Percentiles rank a stretch among this genome's conserved stretches.
phyloP scores from a whole-genome alignment of 2,797 vertebrate species.

The Nannoperca obscura region DNA sequence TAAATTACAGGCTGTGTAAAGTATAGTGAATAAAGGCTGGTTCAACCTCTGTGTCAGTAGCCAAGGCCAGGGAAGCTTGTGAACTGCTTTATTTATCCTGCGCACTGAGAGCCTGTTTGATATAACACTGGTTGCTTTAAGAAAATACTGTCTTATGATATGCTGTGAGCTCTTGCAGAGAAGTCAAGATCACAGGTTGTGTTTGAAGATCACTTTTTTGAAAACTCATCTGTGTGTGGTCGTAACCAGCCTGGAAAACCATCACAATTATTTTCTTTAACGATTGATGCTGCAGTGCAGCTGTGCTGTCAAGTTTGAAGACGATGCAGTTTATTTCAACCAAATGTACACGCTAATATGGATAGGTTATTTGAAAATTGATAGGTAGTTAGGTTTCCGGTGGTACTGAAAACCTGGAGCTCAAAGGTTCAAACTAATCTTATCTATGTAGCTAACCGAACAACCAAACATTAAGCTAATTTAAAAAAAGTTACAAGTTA shows the following conservation, averaged over 20 bases:
- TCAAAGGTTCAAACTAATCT: background rate
- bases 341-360: background rate
- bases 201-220: conserved; percentile 7
- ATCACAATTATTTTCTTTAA: background rate
- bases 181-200: conserved; percentile 21
- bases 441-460: background rate
- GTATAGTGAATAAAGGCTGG: conserved; percentile 41
- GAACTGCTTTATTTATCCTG: conserved; percentile 38
- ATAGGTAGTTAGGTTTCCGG: background rate
- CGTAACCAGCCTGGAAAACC: background rate
- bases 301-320: background rate
- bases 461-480: background rate
- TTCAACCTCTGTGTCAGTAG: conserved; percentile 30
- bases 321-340: background rate
- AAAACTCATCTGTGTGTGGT: background rate
- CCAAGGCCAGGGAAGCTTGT: conserved; percentile 13
- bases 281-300: background rate
- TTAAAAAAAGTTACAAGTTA: too few species aligned
- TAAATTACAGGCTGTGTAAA: background rate
- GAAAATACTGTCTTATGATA: conserved; percentile 18
- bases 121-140: conserved; percentile 4
- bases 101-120: conserved; percentile 12
- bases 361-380: background rate
- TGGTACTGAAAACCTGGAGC: background rate
- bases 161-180: conserved; percentile 11